Evolutionary conservation across 2,888 invertebrate genomes (phyloP), one percentile per base, ranked within the genome.

Genomic region (Leptopilina syphax): DNA sequence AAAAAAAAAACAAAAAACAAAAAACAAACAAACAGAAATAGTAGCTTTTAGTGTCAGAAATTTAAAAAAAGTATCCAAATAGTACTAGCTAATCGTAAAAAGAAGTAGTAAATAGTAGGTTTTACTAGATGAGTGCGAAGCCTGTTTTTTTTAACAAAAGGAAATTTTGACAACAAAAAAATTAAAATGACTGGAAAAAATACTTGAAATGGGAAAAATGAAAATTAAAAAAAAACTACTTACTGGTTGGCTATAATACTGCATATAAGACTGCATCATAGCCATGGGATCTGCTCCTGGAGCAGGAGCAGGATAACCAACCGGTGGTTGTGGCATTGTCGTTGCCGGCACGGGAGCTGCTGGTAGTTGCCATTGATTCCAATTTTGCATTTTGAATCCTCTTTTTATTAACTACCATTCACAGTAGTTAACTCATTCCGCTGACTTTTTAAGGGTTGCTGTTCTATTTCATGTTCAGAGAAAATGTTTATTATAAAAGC

Each of bases 211-310:
- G 12, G 1, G 7, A 54, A 18, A 60, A 67, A n/a, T 34, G 18
- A 34, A 41, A 57, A 34, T 76, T n/a, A 24, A 50, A 41, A 41
- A 7, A 76, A 27, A 73, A 10, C 82, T 88, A 91, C 92, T 91
- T 90, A 92, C 92, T 86, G 92, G 91, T 82, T 92, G 92, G 88
- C 88, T 92, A 86, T 90, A 92, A 86, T 91, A 92, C 87, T 92
- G 92, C 92, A 92, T 90, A 82, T 91, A 91, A 41, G 89, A 87
- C 87, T 92, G 91, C 92, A 92, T 92, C 86, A 89, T 88, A 78
- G 91, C 88, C 89, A 89, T 90, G 78, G 92, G 90, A 85, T 92
- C 92, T 83, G 89, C 85, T 84, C 91, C 91, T 44, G 90, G 82
- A 84, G 89, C 85, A 27, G 84, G 80, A 50, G 50, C 50, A 24